phyloP scores from a whole-genome alignment of 2,888 invertebrate species.

The Spatulosminthurus flaviceps region DNA sequence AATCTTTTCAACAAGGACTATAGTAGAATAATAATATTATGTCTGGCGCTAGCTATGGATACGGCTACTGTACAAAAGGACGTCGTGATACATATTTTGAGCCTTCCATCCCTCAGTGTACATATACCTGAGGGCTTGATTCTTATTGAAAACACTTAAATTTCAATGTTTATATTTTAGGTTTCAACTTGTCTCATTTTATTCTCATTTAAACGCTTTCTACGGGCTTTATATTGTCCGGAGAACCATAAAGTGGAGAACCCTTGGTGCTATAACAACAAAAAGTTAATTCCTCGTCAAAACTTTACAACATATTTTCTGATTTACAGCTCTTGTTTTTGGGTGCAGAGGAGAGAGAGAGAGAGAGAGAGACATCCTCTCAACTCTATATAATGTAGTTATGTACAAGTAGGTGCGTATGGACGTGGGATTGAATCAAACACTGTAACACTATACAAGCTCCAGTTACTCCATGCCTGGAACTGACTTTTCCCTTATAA shows the following conservation, averaged over 20 bases:
- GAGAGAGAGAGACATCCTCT: not conserved
- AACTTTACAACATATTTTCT: conserved; percentile 45
- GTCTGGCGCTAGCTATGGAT: too few relatives aligned
- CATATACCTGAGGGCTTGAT: not conserved
- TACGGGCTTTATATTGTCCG: conserved; percentile 26
- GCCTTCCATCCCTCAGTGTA: not conserved
- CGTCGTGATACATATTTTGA: not conserved
- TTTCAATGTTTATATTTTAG: conserved; percentile 29
- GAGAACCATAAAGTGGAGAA: conserved; percentile 26
- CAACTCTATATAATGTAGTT: too few relatives aligned
- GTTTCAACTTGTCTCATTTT: conserved; percentile 19
- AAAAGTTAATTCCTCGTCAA: conserved; percentile 46
- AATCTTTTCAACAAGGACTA: conserved; percentile 6
- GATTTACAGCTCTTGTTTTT: conserved; percentile 32
- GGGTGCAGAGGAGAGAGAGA: not conserved
- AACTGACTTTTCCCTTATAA: too few relatives aligned
- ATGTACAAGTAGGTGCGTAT: too few relatives aligned
- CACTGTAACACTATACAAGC: too few relatives aligned
- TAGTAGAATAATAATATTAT: too few relatives aligned
- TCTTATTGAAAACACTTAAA: conserved; percentile 10
- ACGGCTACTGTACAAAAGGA: not conserved
- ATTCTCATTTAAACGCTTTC: conserved; percentile 24
- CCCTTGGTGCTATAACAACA: conserved; percentile 35
- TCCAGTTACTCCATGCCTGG: too few relatives aligned
- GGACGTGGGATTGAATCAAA: too few relatives aligned